Evolutionary conservation across 1,140 invertebrate genomes (phyloP).

Genomic region (Tetramorium parvispinum): DNA sequence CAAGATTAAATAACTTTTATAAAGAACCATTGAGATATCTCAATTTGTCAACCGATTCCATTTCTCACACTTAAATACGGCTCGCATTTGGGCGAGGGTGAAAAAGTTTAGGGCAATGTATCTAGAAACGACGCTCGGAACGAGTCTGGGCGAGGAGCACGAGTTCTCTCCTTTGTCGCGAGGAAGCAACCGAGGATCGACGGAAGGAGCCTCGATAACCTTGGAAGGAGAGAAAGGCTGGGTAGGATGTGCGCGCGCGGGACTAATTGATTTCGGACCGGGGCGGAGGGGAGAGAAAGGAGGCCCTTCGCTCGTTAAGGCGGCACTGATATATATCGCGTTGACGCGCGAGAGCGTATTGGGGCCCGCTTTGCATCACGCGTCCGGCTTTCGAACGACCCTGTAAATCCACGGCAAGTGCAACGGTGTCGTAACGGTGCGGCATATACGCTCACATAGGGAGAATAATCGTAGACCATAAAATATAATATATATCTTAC

Average conservation of each 20-base stretch:
- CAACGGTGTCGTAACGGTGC: conserved; percentile 31
- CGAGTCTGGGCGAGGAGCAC: conserved; percentile 8
- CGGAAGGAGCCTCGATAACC: conserved; percentile 53
- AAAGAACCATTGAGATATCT: neutral
- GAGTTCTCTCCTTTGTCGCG: conserved; percentile 50
- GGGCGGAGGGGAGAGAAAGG: neutral
- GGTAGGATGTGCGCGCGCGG: conserved; percentile 36
- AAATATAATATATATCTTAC: neutral
- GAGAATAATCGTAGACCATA: neutral
- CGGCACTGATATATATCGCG: conserved; percentile 46
- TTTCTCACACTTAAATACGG: neutral
- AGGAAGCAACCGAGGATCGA: conserved; percentile 33
- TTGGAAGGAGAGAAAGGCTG: conserved; percentile 61
- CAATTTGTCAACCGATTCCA: conserved; percentile 5
- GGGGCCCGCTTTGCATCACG: conserved; percentile 31
- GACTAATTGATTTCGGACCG: conserved; percentile 52
- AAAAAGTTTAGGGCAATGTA: conserved; percentile 4
- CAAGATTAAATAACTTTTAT: neutral
- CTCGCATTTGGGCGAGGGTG: neutral
- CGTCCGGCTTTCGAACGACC: conserved; percentile 37
- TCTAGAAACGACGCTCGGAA: neutral
- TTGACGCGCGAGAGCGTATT: conserved; percentile 48
- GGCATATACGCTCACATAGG: neutral
- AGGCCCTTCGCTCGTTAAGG: conserved; percentile 48
- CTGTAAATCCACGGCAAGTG: conserved; percentile 53